phyloP scores from a whole-genome alignment of 1,140 invertebrate genomes.

The Ips typographus region DNA sequence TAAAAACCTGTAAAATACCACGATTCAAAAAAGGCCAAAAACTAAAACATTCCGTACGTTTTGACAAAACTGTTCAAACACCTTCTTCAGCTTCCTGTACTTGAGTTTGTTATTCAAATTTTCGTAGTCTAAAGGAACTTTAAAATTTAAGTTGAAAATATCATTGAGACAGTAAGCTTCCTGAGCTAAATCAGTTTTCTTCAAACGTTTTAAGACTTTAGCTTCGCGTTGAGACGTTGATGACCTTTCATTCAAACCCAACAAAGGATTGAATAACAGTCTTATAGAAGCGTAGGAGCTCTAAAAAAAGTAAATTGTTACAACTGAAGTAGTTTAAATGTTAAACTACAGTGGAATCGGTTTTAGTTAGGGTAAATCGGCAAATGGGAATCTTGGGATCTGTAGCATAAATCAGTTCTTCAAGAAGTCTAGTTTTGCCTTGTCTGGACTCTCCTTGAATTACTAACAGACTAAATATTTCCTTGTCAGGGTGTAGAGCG shows the following conservation, averaged over 20 bases:
- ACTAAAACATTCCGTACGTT: neutral
- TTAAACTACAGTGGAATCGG: slow-evolving; percentile 37
- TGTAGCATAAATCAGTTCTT: slow-evolving; percentile 57
- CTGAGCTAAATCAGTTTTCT: slow-evolving; percentile 39
- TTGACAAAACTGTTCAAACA: slow-evolving; percentile 51
- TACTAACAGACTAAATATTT: slow-evolving; percentile 37
- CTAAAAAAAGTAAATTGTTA: slow-evolving; percentile 41
- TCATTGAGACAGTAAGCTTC: slow-evolving; percentile 57
- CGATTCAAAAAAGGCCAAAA: slow-evolving; percentile 1
- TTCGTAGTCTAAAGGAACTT: slow-evolving; percentile 48
- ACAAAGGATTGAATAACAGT: slow-evolving; percentile 52
- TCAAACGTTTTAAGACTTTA: slow-evolving; percentile 50
- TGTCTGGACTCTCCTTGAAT: slow-evolving; percentile 57
- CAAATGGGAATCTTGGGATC: slow-evolving; percentile 49
- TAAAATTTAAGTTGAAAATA: slow-evolving; percentile 58
- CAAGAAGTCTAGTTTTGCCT: slow-evolving; percentile 61
- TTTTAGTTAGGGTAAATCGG: slow-evolving; percentile 39
- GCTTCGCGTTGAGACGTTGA: slow-evolving; percentile 52
- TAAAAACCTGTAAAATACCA: slow-evolving; percentile 45
- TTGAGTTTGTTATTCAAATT: slow-evolving; percentile 44
- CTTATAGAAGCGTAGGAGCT: slow-evolving; percentile 52
- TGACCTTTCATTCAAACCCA: slow-evolving; percentile 50
- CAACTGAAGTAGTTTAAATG: slow-evolving; percentile 12
- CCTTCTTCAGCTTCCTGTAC: slow-evolving; percentile 47
- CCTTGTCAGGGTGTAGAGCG: slow-evolving; percentile 3